Base-by-base conservation (phyloP, 2,888 invertebrate species). In the Tipula vernalis region DNA sequence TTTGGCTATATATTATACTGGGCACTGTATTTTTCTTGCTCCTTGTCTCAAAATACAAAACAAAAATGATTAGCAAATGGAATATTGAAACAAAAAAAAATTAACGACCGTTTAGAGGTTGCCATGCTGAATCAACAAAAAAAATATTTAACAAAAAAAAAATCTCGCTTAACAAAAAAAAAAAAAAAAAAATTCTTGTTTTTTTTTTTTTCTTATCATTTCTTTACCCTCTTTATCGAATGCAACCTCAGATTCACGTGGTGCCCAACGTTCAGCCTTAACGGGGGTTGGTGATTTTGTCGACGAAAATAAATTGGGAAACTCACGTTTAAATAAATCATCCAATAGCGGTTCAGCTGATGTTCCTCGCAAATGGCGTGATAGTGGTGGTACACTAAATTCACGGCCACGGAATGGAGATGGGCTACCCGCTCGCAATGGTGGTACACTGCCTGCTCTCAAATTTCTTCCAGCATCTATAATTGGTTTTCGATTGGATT, bases 201-300 rank as follows among this genome's bases (percentile, higher is more conserved):
- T 51, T 28, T 83, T 18, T 83, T 28, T 83, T 83, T 57, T 36
- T 36, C 1, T 83, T 12, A 8, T 83, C 5, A 36, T 39, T 13
- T 84, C 5, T 36, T 94, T 95, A 94, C 95, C 95, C 91, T 95
- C 95, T 92, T 94, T 93, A 92, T 95, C 95, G 92, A 93, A 95
- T 89, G 95, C 95, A 90, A 95, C 93, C 92, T 95, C 95, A 90
- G 93, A 93, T 90, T 95, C 94, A 89, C 95, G 94, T 89, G 95
- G 95, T 89, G 92, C 93, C 92, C 93, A 95, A 90, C 93, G 93
- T 91, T 95, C 94, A 90, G 94, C 93, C 93, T 95, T 95, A 91
- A 94, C 94, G 87, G 95, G 95, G 90, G 95, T 95, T 89, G 95
- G 95, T 88, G 95, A 95, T 47, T 39, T 28, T 44, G 42, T 91